A percentile compares a stretch with the other conserved stretches of the same genome.
Evolutionary conservation across 2,797 vertebrate genomes (phyloP).

Genomic region (Molossus alvarezi): DNA sequence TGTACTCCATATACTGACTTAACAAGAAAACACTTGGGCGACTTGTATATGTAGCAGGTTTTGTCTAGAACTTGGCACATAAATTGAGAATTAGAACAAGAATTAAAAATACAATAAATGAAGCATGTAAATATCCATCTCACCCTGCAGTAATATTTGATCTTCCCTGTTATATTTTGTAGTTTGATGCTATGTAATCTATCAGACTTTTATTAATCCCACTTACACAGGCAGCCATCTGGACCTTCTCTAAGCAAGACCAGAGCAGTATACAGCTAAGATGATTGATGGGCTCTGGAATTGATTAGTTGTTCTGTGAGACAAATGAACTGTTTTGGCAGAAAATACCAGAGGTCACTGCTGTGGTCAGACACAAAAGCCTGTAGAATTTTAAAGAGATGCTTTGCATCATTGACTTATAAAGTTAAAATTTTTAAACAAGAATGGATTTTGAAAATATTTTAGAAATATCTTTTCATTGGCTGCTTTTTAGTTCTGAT

Average conservation of each 20-base stretch:
- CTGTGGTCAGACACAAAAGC: conserved; percentile 92
- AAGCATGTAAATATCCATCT: not conserved
- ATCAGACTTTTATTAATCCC: conserved; percentile 96
- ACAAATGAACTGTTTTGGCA: conserved; percentile 97
- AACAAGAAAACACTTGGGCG: conserved; percentile 45
- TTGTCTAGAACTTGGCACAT: not conserved
- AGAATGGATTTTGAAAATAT: conserved; percentile 73
- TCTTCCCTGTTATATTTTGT: conserved; percentile 89
- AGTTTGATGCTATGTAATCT: conserved; percentile 91
- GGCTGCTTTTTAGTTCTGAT: not conserved
- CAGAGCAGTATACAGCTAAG: conserved; percentile 85
- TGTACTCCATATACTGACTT: not conserved
- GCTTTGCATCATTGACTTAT: conserved; percentile 85
- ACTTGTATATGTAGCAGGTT: conserved; percentile 38
- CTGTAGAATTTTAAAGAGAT: conserved; percentile 91
- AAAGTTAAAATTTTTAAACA: conserved; percentile 82
- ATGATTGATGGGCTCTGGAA: conserved; percentile 96
- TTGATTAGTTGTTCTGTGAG: conserved; percentile 98
- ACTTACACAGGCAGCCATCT: conserved; percentile 92
- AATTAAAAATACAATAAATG: conserved; percentile 69
- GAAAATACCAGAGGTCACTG: conserved; percentile 95
- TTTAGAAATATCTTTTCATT: not conserved
- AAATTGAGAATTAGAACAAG: conserved; percentile 56
- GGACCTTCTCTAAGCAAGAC: conserved; percentile 89
- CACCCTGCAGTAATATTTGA: conserved; percentile 68